phyloP scores from a whole-genome alignment of 1,140 invertebrate genomes.

The Aphis craccivora region DNA sequence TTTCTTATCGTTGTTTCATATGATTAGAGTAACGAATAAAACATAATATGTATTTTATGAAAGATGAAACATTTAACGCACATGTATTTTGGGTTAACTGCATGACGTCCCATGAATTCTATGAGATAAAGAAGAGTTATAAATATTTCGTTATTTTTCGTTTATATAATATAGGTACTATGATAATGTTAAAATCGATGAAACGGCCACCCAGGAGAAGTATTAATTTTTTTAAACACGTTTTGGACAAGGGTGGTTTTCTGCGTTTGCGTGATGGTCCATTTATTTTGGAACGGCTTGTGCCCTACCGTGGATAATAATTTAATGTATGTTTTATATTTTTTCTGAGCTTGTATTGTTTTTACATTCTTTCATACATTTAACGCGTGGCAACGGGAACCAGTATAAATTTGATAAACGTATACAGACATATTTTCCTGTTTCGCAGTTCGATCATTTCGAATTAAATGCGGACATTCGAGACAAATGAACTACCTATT shows the following conservation, averaged over 20 bases:
- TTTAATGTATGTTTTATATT: background rate
- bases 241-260: background rate
- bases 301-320: background rate
- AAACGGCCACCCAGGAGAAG: background rate
- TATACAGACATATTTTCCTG: background rate
- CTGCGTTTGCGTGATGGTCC: background rate
- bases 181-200: background rate
- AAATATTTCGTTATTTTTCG: background rate
- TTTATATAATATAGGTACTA: background rate
- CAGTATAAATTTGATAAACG: background rate
- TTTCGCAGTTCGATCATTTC: background rate
- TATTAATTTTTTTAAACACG: background rate
- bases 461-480: background rate
- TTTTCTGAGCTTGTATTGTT: background rate
- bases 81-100: background rate
- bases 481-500: background rate
- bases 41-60: background rate
- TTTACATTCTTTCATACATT: background rate
- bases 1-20: background rate
- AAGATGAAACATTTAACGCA: background rate
- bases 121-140: background rate
- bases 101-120: background rate
- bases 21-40: background rate
- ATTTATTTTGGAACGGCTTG: background rate
- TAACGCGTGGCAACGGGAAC: background rate